phyloP scores from a whole-genome alignment of 2,113 vertebrate genomes.

The Prolemur simus region DNA sequence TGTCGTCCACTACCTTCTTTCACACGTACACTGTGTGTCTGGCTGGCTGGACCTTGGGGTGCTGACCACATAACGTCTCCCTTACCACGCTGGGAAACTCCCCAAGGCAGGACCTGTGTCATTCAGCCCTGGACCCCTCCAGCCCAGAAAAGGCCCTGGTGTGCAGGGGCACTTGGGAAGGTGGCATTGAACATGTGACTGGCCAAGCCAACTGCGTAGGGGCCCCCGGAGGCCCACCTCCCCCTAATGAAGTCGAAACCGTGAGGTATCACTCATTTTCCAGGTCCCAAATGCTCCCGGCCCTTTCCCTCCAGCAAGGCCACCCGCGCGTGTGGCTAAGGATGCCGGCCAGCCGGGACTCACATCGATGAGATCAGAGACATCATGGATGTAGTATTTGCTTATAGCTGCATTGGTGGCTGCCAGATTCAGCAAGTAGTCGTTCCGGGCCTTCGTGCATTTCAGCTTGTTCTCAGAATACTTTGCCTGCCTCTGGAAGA shows the following conservation, averaged over 20 bases:
- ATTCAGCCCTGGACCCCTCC: background rate
- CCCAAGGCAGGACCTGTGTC: background rate
- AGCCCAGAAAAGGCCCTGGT: background rate
- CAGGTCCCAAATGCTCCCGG: background rate
- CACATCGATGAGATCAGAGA: constrained; percentile 98
- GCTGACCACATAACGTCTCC: background rate
- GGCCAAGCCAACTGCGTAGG: background rate
- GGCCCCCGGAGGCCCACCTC: background rate
- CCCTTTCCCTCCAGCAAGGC: background rate
- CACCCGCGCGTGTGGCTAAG: background rate
- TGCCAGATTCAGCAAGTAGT: constrained; percentile 96
- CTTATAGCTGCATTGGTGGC: constrained; percentile 96
- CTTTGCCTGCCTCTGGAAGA: constrained; percentile 95
- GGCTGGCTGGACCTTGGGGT: background rate
- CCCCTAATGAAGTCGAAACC: background rate
- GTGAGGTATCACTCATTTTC: background rate
- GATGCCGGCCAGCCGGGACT: constrained; percentile 53
- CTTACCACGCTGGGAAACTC: background rate
- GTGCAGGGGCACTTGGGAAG: background rate
- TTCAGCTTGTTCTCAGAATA: constrained; percentile 99
- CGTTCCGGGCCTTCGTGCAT: constrained; percentile 97
- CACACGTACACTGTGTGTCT: fast-evolving
- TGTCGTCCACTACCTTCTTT: background rate
- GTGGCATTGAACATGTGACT: background rate
- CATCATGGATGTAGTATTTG: constrained; percentile 99